phyloP scores from a whole-genome alignment of 2,797 vertebrate species.

The Sebastes melanostomus region DNA sequence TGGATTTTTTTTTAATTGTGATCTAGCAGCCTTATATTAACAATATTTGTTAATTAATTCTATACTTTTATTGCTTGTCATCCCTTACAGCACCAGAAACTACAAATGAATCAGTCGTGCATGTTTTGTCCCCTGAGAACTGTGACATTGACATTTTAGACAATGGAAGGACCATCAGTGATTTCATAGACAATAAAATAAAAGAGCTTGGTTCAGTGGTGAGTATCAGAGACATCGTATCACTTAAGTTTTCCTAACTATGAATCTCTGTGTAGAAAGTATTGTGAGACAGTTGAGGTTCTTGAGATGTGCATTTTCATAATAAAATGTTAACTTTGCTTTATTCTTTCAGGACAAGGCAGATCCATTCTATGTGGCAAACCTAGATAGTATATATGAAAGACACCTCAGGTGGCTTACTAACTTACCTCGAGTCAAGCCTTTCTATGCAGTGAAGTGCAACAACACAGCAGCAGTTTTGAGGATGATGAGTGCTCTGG shows the following conservation, averaged over 20 bases:
- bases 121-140: background rate
- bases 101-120: background rate
- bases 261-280: background rate
- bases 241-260: no score
- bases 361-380: conserved; percentile 79
- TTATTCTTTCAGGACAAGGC: conserved; percentile 55
- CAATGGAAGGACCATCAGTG: background rate
- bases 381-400: conserved; percentile 78
- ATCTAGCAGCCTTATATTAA: no score
- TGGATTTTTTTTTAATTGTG: background rate
- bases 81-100: background rate
- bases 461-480: conserved; percentile 80
- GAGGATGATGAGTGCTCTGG: conserved; percentile 79
- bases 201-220: conserved; percentile 11
- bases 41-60: background rate
- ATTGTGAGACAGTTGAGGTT: no score
- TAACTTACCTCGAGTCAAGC: conserved; percentile 80
- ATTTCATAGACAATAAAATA: conserved; percentile 22
- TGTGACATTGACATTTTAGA: conserved; percentile 12
- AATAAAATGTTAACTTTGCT: background rate
- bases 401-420: conserved; percentile 80
- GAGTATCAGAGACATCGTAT: background rate
- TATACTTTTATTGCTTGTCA: background rate
- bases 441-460: conserved; percentile 85
- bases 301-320: background rate